A percentile compares a stretch with the other conserved stretches of the same genome.
These are phyloP conservation scores for Emberiza fucata DNA, from an alignment of 2,113 vertebrate species.

Conservation along the genomic window DNA sequence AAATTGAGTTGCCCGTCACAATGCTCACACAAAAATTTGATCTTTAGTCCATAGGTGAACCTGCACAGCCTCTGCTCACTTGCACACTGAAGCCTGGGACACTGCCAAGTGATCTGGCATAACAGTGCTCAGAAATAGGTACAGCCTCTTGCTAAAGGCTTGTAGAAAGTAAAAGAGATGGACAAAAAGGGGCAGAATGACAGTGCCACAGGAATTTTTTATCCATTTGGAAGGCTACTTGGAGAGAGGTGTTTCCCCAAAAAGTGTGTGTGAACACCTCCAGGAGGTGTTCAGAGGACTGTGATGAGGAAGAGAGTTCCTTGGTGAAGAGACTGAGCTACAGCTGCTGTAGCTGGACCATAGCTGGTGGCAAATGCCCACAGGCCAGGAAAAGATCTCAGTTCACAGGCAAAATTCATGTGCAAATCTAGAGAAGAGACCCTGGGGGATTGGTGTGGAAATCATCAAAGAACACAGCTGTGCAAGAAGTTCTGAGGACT, in stretches of 20 bases:
- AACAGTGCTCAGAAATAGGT: background rate
- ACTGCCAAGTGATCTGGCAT: background rate
- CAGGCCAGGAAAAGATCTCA: accelerated
- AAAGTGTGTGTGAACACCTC: accelerated
- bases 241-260: background rate
- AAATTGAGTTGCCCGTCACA: background rate
- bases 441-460: background rate
- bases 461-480: background rate
- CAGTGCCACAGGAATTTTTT: background rate
- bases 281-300: background rate
- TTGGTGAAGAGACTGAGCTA: background rate
- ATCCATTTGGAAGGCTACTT: background rate
- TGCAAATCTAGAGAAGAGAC: background rate
- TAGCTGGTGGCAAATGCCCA: background rate
- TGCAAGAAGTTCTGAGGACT: background rate
- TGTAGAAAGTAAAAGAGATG: background rate
- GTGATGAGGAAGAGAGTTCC: background rate
- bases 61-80: background rate
- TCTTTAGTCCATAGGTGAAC: background rate
- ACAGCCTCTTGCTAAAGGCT: background rate
- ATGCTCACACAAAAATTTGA: background rate
- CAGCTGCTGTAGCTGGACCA: background rate
- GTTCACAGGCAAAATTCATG: background rate
- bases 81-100: background rate
- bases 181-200: background rate